These are phyloP conservation scores for Esox masquinongy DNA, from an alignment of 2,797 vertebrate genomes.

Conservation along the genomic window DNA sequence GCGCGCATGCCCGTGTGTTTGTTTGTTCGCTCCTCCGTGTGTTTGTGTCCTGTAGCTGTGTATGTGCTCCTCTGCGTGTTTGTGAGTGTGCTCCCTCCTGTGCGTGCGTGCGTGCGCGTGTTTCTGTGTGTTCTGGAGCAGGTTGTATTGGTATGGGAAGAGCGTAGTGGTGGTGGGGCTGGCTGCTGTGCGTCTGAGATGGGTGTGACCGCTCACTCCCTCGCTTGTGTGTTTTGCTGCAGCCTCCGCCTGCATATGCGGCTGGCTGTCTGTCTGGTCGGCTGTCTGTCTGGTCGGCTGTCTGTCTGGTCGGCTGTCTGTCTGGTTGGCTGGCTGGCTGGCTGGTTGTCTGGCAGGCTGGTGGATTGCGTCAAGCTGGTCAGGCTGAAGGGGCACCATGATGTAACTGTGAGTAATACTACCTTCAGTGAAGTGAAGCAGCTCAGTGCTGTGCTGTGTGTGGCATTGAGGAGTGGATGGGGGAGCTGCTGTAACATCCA, in stretches of 20 bases:
- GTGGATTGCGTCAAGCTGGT: conserved; percentile 37
- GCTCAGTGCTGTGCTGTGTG: not conserved
- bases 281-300: not conserved
- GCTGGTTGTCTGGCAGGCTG: not conserved
- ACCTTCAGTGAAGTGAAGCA: conserved; percentile 21
- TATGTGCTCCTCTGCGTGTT: not conserved
- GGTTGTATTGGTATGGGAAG: conserved; percentile 1
- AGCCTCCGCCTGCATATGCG: conserved; percentile 7
- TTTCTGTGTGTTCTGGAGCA: not conserved
- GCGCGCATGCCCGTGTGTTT: too few species aligned
- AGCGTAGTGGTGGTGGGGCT: not conserved
- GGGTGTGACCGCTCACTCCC: not conserved
- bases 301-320: too few species aligned
- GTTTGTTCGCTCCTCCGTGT: too few species aligned
- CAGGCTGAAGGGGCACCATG: conserved; percentile 38
- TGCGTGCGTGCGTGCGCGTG: not conserved
- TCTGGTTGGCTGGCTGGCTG: too few species aligned
- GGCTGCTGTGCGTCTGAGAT: not conserved
- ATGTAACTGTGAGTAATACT: conserved; percentile 55
- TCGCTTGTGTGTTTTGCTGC: conserved; percentile 4
- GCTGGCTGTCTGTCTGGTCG: not conserved
- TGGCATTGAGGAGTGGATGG: not conserved
- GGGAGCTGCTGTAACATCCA: not conserved
- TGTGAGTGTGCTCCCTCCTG: too few species aligned
- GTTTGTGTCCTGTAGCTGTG: too few species aligned